Conservation (phyloP, 2,113 vertebrate species). For the Ardeotis arabs region DNA sequence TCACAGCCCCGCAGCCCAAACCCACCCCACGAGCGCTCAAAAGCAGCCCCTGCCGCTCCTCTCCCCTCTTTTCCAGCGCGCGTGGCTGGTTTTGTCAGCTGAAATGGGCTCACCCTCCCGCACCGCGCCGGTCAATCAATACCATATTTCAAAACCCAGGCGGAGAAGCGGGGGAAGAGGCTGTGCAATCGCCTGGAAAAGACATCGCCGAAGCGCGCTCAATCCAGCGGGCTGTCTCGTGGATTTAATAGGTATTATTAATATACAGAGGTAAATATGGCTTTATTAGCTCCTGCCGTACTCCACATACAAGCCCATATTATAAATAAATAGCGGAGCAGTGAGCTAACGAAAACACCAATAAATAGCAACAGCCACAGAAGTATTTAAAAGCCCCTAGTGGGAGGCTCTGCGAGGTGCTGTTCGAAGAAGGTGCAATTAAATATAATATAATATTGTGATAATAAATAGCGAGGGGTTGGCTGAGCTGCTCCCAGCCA, state of each 20-base stretch:
- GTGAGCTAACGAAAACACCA: neutral
- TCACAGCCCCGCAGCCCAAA: neutral
- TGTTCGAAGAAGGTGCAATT: neutral
- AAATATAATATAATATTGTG: neutral
- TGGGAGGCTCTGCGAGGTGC: neutral
- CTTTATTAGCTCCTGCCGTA: slow-evolving; percentile 28
- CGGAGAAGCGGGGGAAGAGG: neutral
- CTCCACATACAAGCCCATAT: neutral
- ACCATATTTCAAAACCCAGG: neutral
- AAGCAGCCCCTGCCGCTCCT: neutral
- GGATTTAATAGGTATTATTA: slow-evolving; percentile 30
- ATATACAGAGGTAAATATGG: neutral
- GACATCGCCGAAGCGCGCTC: neutral
- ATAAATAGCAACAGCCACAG: slow-evolving; percentile 11
- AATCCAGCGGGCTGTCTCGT: neutral
- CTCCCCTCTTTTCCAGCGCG: neutral
- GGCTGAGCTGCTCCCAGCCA: slow-evolving; percentile 7
- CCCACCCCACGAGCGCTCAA: neutral
- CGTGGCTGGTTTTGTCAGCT: neutral
- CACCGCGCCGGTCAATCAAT: neutral
- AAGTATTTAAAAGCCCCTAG: slow-evolving; percentile 36
- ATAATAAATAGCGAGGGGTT: slow-evolving; percentile 6
- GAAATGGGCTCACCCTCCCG: neutral
- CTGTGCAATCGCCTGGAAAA: slow-evolving; percentile 1
- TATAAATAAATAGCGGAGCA: slow-evolving; percentile 32